These are phyloP conservation scores for Chelonia mydas DNA, from an alignment of 2,797 vertebrate genomes.

Conservation along the genomic window DNA sequence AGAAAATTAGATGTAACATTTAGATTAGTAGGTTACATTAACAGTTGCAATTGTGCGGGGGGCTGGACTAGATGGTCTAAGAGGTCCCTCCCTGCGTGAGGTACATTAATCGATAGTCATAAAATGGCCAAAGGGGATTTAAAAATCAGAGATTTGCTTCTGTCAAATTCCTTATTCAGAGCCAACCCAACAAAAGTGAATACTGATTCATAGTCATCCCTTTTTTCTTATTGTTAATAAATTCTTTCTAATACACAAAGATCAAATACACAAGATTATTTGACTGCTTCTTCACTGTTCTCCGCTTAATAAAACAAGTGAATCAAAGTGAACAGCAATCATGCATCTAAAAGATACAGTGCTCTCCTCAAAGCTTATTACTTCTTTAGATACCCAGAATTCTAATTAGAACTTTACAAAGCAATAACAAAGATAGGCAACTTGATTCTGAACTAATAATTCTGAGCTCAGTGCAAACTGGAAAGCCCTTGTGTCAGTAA, in stretches of 20 bases:
- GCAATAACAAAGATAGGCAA: constrained; percentile 70
- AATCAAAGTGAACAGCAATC: constrained; percentile 45
- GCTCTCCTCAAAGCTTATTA: constrained; percentile 66
- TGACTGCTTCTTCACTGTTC: constrained; percentile 29
- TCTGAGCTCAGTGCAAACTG: constrained; percentile 64
- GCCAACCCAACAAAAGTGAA: not conserved
- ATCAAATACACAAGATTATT: constrained; percentile 61
- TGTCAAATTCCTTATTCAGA: not conserved
- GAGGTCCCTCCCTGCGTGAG: not conserved
- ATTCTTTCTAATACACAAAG: constrained; percentile 43
- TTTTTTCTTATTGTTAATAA: constrained; percentile 31
- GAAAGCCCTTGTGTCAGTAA: constrained; percentile 66
- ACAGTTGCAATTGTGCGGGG: rapidly evolving
- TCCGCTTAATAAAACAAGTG: constrained; percentile 65
- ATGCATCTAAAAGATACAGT: constrained; percentile 41
- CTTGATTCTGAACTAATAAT: constrained; percentile 77
- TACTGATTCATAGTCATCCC: not conserved
- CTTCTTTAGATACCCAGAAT: constrained; percentile 70
- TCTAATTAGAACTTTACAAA: constrained; percentile 79
- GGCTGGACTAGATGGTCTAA: not conserved
- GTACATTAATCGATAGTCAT: not conserved
- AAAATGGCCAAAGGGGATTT: not conserved
- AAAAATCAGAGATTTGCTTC: not conserved
- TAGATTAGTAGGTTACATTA: not conserved
- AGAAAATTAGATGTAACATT: not conserved